Evolutionary conservation across 2,113 vertebrate species (phyloP).

Genomic region (Oreamnos americanus): DNA sequence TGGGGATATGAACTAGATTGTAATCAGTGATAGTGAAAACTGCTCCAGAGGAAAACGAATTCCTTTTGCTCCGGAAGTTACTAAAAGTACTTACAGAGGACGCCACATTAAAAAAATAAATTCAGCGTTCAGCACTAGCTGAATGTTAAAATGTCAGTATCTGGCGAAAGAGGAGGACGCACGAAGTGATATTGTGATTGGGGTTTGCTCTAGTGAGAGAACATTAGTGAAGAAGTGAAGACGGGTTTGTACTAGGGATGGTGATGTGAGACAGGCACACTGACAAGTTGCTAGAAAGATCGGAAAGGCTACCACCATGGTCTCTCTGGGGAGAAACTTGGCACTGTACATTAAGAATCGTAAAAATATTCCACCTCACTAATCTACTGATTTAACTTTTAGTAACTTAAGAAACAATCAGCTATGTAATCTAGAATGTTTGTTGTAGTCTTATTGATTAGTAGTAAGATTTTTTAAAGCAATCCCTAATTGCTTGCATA

Average conservation of each 20-base stretch:
- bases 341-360: not conserved
- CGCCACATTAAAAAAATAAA: not conserved
- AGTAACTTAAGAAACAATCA: not conserved
- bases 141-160: not conserved
- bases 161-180: not conserved
- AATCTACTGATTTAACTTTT: constrained; percentile 15
- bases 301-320: not conserved
- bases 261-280: not conserved
- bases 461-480: not conserved
- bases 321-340: not conserved
- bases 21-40: not conserved
- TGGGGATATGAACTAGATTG: not conserved
- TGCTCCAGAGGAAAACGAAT: not conserved
- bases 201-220: not conserved
- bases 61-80: not conserved
- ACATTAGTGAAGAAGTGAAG: not conserved
- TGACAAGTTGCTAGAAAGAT: not conserved
- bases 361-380: not conserved
- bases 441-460: not conserved
- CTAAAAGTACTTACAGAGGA: not conserved
- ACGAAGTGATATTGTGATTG: not conserved
- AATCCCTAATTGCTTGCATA: not conserved
- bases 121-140: no score
- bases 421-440: not conserved
- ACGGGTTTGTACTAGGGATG: not conserved